Percentiles rank a stretch among this genome's conserved stretches.
These are phyloP conservation scores for Lycocerus yunnanus DNA, from an alignment of 2,888 invertebrate species.

Conservation along the genomic window DNA sequence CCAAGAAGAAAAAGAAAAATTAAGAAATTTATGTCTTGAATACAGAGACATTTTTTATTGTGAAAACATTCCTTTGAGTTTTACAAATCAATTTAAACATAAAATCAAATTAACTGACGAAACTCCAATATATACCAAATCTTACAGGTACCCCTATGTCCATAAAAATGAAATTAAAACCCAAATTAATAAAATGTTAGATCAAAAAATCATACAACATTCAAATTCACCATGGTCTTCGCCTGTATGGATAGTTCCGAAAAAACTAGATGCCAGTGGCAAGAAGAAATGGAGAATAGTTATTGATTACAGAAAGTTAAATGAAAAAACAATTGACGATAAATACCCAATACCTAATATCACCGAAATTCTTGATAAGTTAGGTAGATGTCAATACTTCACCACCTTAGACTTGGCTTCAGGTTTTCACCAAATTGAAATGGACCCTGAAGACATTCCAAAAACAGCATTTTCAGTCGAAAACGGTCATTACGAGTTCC, in stretches of 20 bases:
- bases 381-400: no score
- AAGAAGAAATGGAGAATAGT: conserved; percentile 26
- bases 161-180: not conserved
- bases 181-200: not conserved
- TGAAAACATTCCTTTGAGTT: not conserved
- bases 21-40: not conserved
- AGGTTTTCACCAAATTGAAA: no score
- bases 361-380: no score
- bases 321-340: not conserved
- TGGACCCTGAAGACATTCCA: no score
- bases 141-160: not conserved
- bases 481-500: no score
- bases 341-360: not conserved
- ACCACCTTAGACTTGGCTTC: no score
- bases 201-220: conserved; percentile 37
- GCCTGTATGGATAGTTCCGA: conserved; percentile 39
- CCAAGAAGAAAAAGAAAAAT: not conserved
- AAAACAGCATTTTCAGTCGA: no score
- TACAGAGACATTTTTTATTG: not conserved
- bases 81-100: not conserved
- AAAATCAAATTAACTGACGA: not conserved
- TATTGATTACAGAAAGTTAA: not conserved
- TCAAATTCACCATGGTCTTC: conserved; percentile 37
- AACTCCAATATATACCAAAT: not conserved
- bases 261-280: conserved; percentile 39